Evolutionary conservation across 2,797 vertebrate genomes (phyloP), one percentile per base, ranked within the genome.

Genomic region (Somateria mollissima): DNA sequence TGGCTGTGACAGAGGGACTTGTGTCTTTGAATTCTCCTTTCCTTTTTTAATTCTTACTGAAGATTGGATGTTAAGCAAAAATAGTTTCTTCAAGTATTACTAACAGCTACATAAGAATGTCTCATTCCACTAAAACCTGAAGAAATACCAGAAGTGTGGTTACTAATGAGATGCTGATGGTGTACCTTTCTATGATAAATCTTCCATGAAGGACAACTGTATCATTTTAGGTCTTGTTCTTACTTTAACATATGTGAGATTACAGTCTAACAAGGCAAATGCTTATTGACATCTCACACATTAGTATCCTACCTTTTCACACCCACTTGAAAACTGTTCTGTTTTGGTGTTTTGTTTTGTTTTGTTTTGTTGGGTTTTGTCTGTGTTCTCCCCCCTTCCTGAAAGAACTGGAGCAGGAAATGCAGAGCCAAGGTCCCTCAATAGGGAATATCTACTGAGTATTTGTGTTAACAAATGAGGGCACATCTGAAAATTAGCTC

Each of bases 221-320:
- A 71, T 49, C 9, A 10, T 19, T 75, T 81, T 70, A 81, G 75
- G 61, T 74, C 32, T 92, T 82, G 37, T 89, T 34, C 36, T 49
- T 67, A 34, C 27, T 85, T 86, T 89, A 73, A 77, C 54, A 73
- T 8, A 57, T 5, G 4, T 11, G 87, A 27, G 37, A 83, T 90
- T 69, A 86, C 47, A 91, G 56, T 84, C 90, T 83, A 87, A 76
- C 36, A 90, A 93, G 22, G 36, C 61, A 94, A 93, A 93, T 71
- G 5, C 27, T 84, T 91, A 78, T 25, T 93, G 93, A 64, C 80
- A 87, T 65, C 54, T 95, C 65, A 87, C 39, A 70, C 22, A 58
- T 94, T 45, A 12, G 30, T 85, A 65, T 78, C 88, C 53, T 73
- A 69, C 37, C 19, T 94, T 96, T 92, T 87, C 84, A 78, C 14